These are phyloP conservation scores for Caranx ignobilis DNA, from an alignment of 2,113 vertebrate species.

Conservation along the genomic window DNA sequence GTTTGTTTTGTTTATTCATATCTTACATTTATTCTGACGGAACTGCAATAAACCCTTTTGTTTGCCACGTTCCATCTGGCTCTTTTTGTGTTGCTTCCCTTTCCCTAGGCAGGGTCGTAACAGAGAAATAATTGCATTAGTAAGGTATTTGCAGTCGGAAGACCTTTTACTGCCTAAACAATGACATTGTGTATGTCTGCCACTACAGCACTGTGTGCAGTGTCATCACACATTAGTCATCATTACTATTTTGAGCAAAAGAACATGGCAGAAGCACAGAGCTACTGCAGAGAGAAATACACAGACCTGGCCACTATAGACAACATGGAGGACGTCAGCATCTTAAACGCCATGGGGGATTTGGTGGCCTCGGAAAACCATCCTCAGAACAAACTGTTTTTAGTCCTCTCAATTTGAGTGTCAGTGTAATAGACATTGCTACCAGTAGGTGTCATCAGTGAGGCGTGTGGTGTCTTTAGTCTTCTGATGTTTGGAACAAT, in stretches of 20 bases:
- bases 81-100: too few relatives aligned
- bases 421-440: not conserved
- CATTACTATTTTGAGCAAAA: not conserved
- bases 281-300: slow-evolving; percentile 31
- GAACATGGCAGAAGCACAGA: slow-evolving; percentile 7
- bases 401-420: not conserved
- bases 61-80: too few relatives aligned
- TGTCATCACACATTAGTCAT: not conserved
- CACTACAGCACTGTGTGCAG: slow-evolving; percentile 5
- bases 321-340: not conserved
- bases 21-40: too few relatives aligned
- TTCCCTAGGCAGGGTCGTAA: too few relatives aligned
- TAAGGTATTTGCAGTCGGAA: too few relatives aligned
- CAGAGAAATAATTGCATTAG: not conserved
- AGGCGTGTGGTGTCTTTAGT: too few relatives aligned
- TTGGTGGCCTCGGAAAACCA: too few relatives aligned
- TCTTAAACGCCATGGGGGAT: not conserved
- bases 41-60: too few relatives aligned
- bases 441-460: not conserved
- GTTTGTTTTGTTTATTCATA: too few relatives aligned
- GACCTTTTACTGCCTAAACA: too few relatives aligned
- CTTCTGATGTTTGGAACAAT: too few relatives aligned
- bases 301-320: slow-evolving; percentile 22
- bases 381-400: not conserved
- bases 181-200: not conserved